Evolutionary conservation across 2,797 vertebrate genomes (phyloP).

Genomic region (Xenentodon cancila): DNA sequence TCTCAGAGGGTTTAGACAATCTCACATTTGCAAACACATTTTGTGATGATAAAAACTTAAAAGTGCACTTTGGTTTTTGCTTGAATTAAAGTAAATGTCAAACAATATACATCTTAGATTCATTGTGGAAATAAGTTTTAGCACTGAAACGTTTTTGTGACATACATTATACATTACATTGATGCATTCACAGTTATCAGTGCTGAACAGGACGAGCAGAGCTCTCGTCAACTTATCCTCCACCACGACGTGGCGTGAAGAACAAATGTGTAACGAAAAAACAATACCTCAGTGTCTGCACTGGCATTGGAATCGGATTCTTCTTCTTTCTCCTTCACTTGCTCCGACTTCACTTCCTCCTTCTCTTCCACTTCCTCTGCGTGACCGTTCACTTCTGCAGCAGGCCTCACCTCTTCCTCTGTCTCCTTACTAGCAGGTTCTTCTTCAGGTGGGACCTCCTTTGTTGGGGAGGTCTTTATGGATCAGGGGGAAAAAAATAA

Average conservation of each 20-base stretch:
- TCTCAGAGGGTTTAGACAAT: too few species aligned
- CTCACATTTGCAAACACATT: too few species aligned
- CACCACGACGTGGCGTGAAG: neutral
- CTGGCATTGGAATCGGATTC: constrained; percentile 80
- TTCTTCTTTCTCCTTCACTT: constrained; percentile 77
- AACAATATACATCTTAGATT: too few species aligned
- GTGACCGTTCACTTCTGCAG: constrained; percentile 74
- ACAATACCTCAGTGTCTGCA: constrained; percentile 85
- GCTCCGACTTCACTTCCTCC: constrained; percentile 76
- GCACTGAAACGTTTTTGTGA: too few species aligned
- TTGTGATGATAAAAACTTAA: too few species aligned
- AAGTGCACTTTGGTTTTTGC: too few species aligned
- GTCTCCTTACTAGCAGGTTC: constrained; percentile 61
- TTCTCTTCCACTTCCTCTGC: constrained; percentile 71
- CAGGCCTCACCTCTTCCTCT: constrained; percentile 58
- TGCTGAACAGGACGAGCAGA: too few species aligned
- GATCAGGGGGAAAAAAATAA: accelerated
- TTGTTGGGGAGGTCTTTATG: constrained; percentile 73
- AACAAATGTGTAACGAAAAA: neutral
- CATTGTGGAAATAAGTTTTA: too few species aligned
- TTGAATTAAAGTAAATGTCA: too few species aligned
- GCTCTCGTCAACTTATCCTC: too few species aligned
- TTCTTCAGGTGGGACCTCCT: constrained; percentile 64
- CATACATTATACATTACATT: too few species aligned
- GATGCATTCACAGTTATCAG: too few species aligned